Evolutionary conservation across 1,140 invertebrate species (phyloP), one percentile per base, ranked within the genome.

Genomic region (Zophobas morio): DNA sequence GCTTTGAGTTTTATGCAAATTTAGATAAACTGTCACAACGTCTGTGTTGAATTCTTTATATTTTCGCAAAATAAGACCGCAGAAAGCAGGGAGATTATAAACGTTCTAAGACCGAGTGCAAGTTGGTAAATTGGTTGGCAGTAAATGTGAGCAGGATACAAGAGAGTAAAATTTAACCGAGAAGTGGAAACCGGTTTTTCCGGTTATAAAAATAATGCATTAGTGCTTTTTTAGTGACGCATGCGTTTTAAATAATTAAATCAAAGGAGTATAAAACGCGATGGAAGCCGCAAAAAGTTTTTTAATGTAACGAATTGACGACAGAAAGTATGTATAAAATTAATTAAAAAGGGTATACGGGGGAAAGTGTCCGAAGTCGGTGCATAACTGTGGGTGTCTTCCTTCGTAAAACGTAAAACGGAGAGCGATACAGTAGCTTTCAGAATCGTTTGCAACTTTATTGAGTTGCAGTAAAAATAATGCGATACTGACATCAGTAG

Each of bases 381-480:
- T 51, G 20, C n/a, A 20, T 51, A 20, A 51, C 6, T n/a, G 49
- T 20, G 6, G 6, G n/a, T 20, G n/a, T 51, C 49, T 51, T 51
- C n/a, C 49, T 51, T 5, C n/a, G 20, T 51, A 4, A 51, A 51
- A 20, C 20, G 49, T 51, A 20, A 51, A 51, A 51, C 6, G 49
- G 49, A 20, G 49, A 42, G 39, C 42, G 39, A 66, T 40, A 66
- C 20, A 42, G 60, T 32, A 66, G 60, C 39, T 66, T 66, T 66
- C 36, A 20, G 39, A 66, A 66, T 66, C 60, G 60, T 66, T 63
- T 63, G 57, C n/a, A 32, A 42, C 8, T 74, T 57, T 74, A 74
- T 74, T 74, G 72, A 74, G 54, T 74, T 74, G 51, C 72, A 74
- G 53, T 54, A 74, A 74, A 74, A 74, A 74, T 57, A 57, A 74